Conservation (phyloP, 2,888 invertebrate species). For the Drosophila pseudotalamancana region DNA sequence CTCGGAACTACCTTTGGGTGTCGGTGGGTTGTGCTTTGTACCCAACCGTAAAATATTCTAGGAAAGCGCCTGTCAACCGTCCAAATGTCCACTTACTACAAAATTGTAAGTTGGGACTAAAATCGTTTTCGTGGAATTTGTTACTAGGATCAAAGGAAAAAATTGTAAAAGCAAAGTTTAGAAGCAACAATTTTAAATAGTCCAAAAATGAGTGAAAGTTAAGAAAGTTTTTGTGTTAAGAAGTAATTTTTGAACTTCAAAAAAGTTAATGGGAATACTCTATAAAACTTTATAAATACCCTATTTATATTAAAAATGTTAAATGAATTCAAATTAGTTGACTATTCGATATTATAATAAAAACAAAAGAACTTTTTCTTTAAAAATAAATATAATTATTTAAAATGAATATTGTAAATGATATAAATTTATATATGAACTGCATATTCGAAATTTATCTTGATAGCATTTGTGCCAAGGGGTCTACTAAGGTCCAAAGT, state of each 20-base stretch:
- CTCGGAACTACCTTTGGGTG: conserved; percentile 10
- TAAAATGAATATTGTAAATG: too few species aligned
- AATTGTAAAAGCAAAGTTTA: neutral
- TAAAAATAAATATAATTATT: too few species aligned
- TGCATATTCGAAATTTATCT: too few species aligned
- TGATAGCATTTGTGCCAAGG: neutral
- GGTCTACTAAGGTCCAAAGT: neutral
- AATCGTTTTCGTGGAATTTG: conserved; percentile 1
- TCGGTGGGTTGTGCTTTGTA: conserved; percentile 9
- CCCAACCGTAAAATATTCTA: conserved; percentile 45
- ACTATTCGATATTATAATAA: too few species aligned
- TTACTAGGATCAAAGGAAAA: conserved; percentile 3
- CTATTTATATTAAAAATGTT: too few species aligned
- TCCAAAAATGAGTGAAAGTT: neutral
- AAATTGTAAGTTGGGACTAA: neutral
- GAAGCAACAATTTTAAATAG: neutral
- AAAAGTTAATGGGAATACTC: neutral
- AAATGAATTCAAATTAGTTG: too few species aligned
- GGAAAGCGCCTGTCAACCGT: conserved; percentile 63
- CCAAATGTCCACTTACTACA: conserved; percentile 27
- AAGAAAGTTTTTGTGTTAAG: neutral
- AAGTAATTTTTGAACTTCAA: conserved; percentile 7
- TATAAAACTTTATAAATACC: too few species aligned
- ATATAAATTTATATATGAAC: too few species aligned
- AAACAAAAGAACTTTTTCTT: too few species aligned